A percentile compares a stretch with the other conserved stretches of the same genome.
Evolutionary conservation across 23 tunicate species (phyloP).

Genomic region (Oikopleura albicans): DNA sequence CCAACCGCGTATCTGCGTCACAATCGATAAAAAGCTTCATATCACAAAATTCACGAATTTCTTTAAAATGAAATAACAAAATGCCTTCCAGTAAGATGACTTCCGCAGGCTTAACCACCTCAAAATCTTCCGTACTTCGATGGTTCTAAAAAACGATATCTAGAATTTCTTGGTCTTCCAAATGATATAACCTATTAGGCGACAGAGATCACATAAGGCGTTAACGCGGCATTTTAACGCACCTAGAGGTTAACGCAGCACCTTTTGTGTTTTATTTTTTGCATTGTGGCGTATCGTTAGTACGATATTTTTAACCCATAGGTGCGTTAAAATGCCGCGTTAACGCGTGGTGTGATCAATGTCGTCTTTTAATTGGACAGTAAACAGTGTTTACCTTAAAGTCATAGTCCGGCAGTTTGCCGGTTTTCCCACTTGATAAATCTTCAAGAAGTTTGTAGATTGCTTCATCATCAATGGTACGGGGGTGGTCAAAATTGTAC

Average conservation of each 20-base stretch:
- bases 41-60: constrained; percentile 73
- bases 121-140: not conserved
- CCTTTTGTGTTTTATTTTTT: too few species aligned
- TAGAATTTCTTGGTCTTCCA: not conserved
- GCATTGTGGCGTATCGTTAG: too few species aligned
- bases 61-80: constrained; percentile 69
- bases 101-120: constrained; percentile 24
- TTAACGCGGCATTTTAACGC: too few species aligned
- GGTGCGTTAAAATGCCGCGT: too few species aligned
- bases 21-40: constrained; percentile 98
- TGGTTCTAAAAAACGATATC: not conserved
- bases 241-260: too few species aligned
- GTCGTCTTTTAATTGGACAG: too few species aligned
- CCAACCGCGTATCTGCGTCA: constrained; percentile 82
- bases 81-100: constrained; percentile 88
- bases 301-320: too few species aligned
- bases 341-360: too few species aligned
- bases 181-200: too few species aligned
- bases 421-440: constrained; percentile 35
- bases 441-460: constrained; percentile 26
- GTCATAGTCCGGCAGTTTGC: constrained; percentile 57
- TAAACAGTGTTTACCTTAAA: too few species aligned
- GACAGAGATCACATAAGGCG: too few species aligned
- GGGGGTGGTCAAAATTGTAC: constrained; percentile 97
- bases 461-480: constrained; percentile 35